phyloP scores from a whole-genome alignment of 2,888 invertebrate species.

The Diarsia dahlii region DNA sequence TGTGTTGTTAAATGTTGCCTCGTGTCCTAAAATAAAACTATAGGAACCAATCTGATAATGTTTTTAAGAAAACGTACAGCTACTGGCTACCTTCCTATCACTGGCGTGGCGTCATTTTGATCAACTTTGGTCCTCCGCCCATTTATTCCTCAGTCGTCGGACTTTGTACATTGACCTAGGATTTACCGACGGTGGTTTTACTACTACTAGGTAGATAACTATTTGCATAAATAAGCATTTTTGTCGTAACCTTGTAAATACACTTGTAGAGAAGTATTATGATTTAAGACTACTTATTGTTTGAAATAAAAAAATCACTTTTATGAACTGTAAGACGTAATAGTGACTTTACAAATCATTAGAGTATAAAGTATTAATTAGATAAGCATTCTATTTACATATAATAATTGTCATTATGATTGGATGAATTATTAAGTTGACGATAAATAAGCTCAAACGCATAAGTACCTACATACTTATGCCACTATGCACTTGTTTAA shows the following conservation, averaged over 20 bases:
- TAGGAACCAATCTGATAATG: not conserved
- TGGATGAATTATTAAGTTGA: not conserved
- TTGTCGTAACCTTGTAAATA: not conserved
- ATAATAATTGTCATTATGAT: conserved; percentile 4
- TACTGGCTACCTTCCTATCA: not conserved
- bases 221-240: not conserved
- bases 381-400: not conserved
- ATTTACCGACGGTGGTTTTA: not conserved
- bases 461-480: not conserved
- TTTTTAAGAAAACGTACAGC: no score
- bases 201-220: not conserved
- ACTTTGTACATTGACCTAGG: conserved; percentile 1
- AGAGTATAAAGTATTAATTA: not conserved
- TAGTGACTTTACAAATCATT: conserved; percentile 12
- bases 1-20: no score
- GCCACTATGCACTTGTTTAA: not conserved
- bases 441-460: not conserved
- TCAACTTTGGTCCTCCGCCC: not conserved
- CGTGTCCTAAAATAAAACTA: no score
- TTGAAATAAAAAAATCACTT: conserved; percentile 6
- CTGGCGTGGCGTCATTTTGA: not conserved
- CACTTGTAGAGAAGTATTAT: no score
- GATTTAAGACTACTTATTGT: not conserved
- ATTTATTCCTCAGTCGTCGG: not conserved
- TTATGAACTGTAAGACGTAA: not conserved